A percentile compares a stretch with the other conserved stretches of the same genome.
phyloP scores from a whole-genome alignment of 2,888 invertebrate species.

The Epistrophe grossulariae region DNA sequence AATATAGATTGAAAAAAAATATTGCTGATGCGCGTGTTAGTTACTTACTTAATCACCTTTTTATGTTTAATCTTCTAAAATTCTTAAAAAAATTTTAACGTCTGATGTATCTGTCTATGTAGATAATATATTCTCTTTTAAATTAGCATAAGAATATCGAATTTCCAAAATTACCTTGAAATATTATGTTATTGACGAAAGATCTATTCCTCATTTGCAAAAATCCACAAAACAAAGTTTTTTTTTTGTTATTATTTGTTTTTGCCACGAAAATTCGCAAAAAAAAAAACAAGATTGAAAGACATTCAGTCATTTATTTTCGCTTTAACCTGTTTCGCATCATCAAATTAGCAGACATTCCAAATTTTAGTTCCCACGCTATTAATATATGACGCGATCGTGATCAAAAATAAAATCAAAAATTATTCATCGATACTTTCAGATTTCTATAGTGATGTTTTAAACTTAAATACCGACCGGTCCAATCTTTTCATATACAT shows the following conservation, averaged over 20 bases:
- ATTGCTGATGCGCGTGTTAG: not conserved
- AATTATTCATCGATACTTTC: slow-evolving; percentile 41
- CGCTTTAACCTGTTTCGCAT: slow-evolving; percentile 46
- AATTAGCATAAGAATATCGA: slow-evolving; percentile 30
- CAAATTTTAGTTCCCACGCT: slow-evolving; percentile 60
- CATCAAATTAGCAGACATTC: slow-evolving; percentile 40
- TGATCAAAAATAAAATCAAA: slow-evolving; percentile 39
- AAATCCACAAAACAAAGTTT: not conserved
- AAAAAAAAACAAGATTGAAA: slow-evolving; percentile 30
- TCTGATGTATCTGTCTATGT: not conserved
- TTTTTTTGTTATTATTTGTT: not conserved
- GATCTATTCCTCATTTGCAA: slow-evolving; percentile 38
- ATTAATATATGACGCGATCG: slow-evolving; percentile 46
- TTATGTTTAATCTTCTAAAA: not conserved
- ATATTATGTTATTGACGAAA: slow-evolving; percentile 16
- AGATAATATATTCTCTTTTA: not conserved
- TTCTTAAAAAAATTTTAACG: not conserved
- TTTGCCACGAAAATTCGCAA: slow-evolving; percentile 23
- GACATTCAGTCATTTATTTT: slow-evolving; percentile 36
- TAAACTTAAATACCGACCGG: not conserved
- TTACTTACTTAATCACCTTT: not conserved
- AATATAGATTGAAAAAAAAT: not conserved
- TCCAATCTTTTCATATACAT: too few relatives aligned
- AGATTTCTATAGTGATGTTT: not conserved
- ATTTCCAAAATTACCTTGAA: slow-evolving; percentile 41